phyloP scores from a whole-genome alignment of 2,113 vertebrate species.

The Garra rufa region DNA sequence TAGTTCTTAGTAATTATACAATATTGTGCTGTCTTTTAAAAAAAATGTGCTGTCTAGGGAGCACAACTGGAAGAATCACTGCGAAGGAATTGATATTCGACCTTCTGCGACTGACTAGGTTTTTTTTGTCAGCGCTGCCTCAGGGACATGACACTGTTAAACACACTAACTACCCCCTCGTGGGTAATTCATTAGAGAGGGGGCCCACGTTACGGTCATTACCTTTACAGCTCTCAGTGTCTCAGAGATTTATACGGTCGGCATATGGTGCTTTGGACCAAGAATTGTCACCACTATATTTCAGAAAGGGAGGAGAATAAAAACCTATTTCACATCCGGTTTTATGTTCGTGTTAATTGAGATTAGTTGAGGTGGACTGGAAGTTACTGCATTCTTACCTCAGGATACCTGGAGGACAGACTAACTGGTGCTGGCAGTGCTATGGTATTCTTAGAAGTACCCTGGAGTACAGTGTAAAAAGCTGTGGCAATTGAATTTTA shows the following conservation, averaged over 20 bases:
- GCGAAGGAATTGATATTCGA: not conserved
- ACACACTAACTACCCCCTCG: conserved; percentile 24
- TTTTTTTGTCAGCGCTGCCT: conserved; percentile 7
- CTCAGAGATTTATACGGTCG: conserved; percentile 36
- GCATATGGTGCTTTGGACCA: conserved; percentile 30
- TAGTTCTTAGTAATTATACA: not conserved
- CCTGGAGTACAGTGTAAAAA: not conserved
- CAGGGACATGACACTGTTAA: conserved; percentile 26
- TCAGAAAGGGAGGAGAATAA: conserved; percentile 34
- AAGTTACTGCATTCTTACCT: not conserved
- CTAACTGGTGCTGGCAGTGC: not conserved
- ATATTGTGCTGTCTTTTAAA: not conserved
- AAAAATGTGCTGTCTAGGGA: not conserved
- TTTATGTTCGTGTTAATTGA: conserved; percentile 45
- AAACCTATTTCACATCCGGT: conserved; percentile 28
- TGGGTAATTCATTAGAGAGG: conserved; percentile 40
- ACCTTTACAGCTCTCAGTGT: conserved; percentile 36
- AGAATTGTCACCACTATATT: conserved; percentile 37
- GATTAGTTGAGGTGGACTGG: conserved; percentile 30
- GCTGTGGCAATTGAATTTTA: not conserved
- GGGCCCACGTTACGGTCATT: conserved; percentile 39
- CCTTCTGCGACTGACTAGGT: not conserved
- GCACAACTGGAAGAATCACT: not conserved
- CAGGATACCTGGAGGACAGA: conserved; percentile 20
- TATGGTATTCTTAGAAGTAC: not conserved